Base-by-base conservation (phyloP, 2,113 vertebrate genomes). In the Prinia subflava region DNA sequence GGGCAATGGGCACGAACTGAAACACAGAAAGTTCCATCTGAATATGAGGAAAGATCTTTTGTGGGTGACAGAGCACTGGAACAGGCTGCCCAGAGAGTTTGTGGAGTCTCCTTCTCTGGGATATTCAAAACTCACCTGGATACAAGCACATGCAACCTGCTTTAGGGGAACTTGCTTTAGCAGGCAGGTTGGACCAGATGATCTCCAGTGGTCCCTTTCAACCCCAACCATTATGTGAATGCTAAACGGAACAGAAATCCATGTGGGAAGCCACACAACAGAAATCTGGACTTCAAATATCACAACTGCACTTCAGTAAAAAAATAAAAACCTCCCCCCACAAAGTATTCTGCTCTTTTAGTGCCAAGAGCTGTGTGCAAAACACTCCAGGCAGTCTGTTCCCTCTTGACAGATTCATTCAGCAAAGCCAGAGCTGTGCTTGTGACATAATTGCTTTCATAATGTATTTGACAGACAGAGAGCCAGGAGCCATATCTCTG, bases 381-480 rank as follows among this genome's bases (percentile, higher is more conserved):
- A 96, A 95, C 73, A 77, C 83, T 93, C 86, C 76, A 93, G 83
- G 68, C 94, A 78, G 88, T 41, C 80, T 96, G 83, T 77, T 97
- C 68, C 49, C 71, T 89, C 90, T 80, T 95, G 94, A 95, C 86
- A 95, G 90, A 97, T 90, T 94, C 95, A 94, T 96, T 97, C 94
- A 97, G 83, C 71, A 94, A 90, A 95, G 90, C 73, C 86, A 95
- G 90, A 93, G 84, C 71, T 93, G 77, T 92, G 73, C 77, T 94
- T 91, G 67, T 90, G 92, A 96, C 80, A 95, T 92, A 96, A 96
- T 90, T 92, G 76, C 79, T 94, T 95, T 92, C 80, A 94, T 92
- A 93, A 96, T 76, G 49, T 56, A 86, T 94, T 76, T 95, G 93
- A 95, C 87, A 94, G 89, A 94, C 69, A 87, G 73, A 89, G 60